These are phyloP conservation scores for Lasaia peninsularis DNA, from an alignment of 1,140 invertebrate genomes.

Conservation along the genomic window DNA sequence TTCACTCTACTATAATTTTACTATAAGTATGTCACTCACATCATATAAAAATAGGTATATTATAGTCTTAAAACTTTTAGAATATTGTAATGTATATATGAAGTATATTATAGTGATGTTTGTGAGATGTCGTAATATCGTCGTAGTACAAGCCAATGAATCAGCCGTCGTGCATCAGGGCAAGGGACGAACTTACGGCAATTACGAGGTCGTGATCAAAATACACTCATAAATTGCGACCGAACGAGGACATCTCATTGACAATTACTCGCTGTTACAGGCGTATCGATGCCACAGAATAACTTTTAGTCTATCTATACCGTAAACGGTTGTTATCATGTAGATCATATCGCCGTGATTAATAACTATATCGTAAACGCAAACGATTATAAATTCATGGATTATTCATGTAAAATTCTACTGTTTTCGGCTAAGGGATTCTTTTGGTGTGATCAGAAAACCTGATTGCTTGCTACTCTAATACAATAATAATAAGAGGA, in stretches of 20 bases:
- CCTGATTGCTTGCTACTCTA: too few relatives aligned
- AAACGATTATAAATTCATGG: not conserved
- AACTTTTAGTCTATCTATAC: not conserved
- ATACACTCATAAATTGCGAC: slow-evolving; percentile 12
- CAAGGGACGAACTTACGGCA: slow-evolving; percentile 10
- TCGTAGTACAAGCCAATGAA: slow-evolving; percentile 2
- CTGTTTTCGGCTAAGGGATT: too few relatives aligned
- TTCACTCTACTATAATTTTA: too few relatives aligned
- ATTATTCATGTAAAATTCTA: too few relatives aligned
- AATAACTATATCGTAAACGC: not conserved
- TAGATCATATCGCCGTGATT: not conserved
- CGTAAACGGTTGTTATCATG: slow-evolving; percentile 8
- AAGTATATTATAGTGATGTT: too few relatives aligned
- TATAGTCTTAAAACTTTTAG: too few relatives aligned
- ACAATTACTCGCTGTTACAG: slow-evolving; percentile 6
- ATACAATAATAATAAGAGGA: too few relatives aligned
- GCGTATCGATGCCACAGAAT: slow-evolving; percentile 1
- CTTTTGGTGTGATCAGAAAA: too few relatives aligned
- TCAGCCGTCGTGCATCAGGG: slow-evolving; percentile 8
- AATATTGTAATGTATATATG: too few relatives aligned
- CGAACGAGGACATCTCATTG: slow-evolving; percentile 10
- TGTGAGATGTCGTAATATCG: not conserved
- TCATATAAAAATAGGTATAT: too few relatives aligned
- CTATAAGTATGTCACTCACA: too few relatives aligned
- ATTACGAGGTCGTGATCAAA: slow-evolving; percentile 12